A percentile compares a stretch with the other conserved stretches of the same genome.
Evolutionary conservation across 2,888 invertebrate genomes (phyloP).

Genomic region (Caradrina clavipalpis): DNA sequence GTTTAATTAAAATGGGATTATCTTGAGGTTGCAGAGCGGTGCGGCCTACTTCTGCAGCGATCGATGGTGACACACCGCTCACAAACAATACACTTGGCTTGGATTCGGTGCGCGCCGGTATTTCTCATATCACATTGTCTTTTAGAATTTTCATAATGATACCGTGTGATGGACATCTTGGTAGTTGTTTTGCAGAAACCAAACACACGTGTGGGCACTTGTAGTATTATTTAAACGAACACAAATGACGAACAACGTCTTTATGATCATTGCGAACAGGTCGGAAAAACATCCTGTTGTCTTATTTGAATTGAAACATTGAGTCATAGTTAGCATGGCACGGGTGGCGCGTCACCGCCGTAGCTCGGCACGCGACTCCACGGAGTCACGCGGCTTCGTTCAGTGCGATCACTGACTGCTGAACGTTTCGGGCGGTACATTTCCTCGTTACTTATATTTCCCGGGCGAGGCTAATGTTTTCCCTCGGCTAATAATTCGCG

Average conservation of each 20-base stretch:
- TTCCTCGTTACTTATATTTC: slow-evolving; percentile 73
- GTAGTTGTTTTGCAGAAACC: too few species aligned
- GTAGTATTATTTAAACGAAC: too few species aligned
- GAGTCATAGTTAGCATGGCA: too few species aligned
- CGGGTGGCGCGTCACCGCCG: too few species aligned
- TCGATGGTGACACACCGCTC: slow-evolving; percentile 38
- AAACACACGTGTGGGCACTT: too few species aligned
- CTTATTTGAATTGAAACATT: too few species aligned
- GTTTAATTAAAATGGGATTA: slow-evolving; percentile 87
- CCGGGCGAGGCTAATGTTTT: slow-evolving; percentile 76
- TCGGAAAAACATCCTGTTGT: too few species aligned
- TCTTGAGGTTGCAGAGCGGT: slow-evolving; percentile 73
- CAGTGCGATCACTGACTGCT: slow-evolving; percentile 51
- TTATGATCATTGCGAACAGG: too few species aligned
- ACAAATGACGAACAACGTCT: too few species aligned
- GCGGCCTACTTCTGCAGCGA: slow-evolving; percentile 62
- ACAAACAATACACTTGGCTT: slow-evolving; percentile 13
- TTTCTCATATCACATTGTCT: not conserved
- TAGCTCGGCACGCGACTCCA: not conserved
- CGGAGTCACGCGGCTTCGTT: slow-evolving; percentile 44
- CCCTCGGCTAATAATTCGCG: slow-evolving; percentile 79
- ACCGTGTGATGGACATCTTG: too few species aligned
- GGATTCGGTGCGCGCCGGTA: not conserved
- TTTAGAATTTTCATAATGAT: not conserved
- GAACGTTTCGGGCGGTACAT: slow-evolving; percentile 66